Evolutionary conservation across 2,113 vertebrate genomes (phyloP), one percentile per base, ranked within the genome.

Genomic region (Axis porcinus): DNA sequence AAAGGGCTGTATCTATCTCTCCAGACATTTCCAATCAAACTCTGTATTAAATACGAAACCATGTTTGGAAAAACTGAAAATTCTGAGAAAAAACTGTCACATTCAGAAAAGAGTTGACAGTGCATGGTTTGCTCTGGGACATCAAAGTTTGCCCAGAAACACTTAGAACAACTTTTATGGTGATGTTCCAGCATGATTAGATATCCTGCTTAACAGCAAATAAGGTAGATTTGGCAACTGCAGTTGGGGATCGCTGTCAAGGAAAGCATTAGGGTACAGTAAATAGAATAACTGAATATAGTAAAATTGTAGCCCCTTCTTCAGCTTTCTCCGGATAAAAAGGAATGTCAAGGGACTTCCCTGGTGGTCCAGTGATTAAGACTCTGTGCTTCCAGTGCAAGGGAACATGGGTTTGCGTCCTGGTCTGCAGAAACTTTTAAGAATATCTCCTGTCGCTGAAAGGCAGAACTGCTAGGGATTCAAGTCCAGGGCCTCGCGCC

Each of bases 121-220:
- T 67, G 87, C 87, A 74, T 54, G 67, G 40, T 84, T 85, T 95
- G n/a, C 54, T 88, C 67, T 96, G 82, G 54, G 82, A 96, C 64
- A 92, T 15, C 78, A 45, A 96, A 40, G 28, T 55, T 92, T 50
- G 88, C 82, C 82, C 92, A 62, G 76, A 62, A 33, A 86, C 7
- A 23, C 12, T 9, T 79, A 88, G 52, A 84, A 78, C 40, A n/a
- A 57, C 54, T 43, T 54, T 91, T 81, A 64, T 82, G 83, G 76
- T 82, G 47, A 81, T 60, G 23, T 10, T 96, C 27, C 86, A 93
- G 33, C 47, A 96, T 17, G 27, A 93, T 95, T 90, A 86, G 30
- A 91, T 93, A 87, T 62, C 60, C 86, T 93, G n/a, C 91, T 95
- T 96, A 96, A 40, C 25, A 93, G 67, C 43, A 97, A 96, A 95